phyloP scores from a whole-genome alignment of 2,797 vertebrate species.

The Allobates femoralis region DNA sequence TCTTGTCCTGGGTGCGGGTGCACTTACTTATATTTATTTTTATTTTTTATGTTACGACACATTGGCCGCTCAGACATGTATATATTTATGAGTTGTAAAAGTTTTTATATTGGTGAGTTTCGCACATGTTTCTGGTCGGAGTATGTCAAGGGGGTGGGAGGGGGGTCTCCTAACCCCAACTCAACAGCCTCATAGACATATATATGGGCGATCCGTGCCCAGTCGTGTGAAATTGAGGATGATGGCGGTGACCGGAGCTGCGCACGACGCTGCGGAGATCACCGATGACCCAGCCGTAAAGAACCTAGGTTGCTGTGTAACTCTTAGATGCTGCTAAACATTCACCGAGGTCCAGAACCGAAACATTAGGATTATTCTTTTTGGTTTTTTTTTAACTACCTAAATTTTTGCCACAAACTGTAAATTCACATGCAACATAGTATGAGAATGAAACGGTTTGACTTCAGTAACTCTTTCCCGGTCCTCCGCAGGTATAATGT shows the following conservation, averaged over 20 bases:
- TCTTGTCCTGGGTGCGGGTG: slow-evolving; percentile 69
- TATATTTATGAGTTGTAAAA: slow-evolving; percentile 12
- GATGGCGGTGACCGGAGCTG: background rate
- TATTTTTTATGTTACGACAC: slow-evolving; percentile 61
- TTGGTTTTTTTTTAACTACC: background rate
- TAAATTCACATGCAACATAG: background rate
- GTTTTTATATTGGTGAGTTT: background rate
- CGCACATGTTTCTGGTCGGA: no score
- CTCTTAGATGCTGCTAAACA: slow-evolving; percentile 75
- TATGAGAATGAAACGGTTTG: background rate
- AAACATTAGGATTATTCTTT: background rate
- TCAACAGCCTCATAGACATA: no score
- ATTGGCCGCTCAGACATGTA: slow-evolving; percentile 18
- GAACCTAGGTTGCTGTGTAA: slow-evolving; percentile 68
- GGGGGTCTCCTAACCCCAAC: no score
- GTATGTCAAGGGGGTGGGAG: no score
- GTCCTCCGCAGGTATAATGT: background rate
- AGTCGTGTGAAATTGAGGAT: background rate
- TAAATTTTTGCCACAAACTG: slow-evolving; percentile 77
- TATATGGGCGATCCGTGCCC: no score
- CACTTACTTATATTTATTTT: slow-evolving; percentile 48
- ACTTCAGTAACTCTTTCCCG: background rate
- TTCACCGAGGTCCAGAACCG: slow-evolving; percentile 69
- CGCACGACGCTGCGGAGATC: slow-evolving; percentile 51
- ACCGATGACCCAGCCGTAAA: slow-evolving; percentile 64